These are phyloP conservation scores for Drosophila arawakana DNA, from an alignment of 1,140 invertebrate genomes.

Conservation along the genomic window DNA sequence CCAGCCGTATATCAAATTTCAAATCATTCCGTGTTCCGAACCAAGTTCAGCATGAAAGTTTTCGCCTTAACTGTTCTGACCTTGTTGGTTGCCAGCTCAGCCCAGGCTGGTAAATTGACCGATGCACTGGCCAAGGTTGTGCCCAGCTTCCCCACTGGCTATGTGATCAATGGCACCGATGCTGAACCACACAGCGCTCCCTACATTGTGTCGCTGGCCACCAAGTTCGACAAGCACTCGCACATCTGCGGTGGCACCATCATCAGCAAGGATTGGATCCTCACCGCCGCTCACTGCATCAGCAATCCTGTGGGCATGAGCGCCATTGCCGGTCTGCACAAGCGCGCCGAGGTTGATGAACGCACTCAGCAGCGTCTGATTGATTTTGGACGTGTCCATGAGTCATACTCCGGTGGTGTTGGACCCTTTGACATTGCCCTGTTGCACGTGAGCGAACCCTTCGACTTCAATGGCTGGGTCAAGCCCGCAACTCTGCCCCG, in stretches of 20 bases:
- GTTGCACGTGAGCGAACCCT: constrained; percentile 85
- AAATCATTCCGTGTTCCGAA: constrained; percentile 17
- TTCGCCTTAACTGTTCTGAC: constrained; percentile 60
- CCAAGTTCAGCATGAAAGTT: constrained; percentile 66
- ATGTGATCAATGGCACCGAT: constrained; percentile 79
- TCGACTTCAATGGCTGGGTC: constrained; percentile 86
- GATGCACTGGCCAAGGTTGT: constrained; percentile 56
- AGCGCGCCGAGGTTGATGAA: constrained; percentile 72
- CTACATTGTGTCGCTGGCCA: constrained; percentile 76
- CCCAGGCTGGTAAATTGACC: constrained; percentile 50
- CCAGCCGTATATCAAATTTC: neutral
- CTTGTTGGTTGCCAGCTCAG: constrained; percentile 47
- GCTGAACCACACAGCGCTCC: constrained; percentile 74
- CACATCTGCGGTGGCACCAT: constrained; percentile 79
- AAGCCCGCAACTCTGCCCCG: constrained; percentile 85
- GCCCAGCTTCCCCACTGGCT: constrained; percentile 72
- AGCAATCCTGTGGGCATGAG: constrained; percentile 54
- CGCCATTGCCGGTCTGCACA: constrained; percentile 74
- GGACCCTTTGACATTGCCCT: constrained; percentile 88
- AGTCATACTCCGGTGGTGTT: constrained; percentile 85
- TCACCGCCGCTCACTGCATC: constrained; percentile 81
- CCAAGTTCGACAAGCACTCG: constrained; percentile 55
- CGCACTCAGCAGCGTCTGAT: constrained; percentile 85
- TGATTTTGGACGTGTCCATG: constrained; percentile 84
- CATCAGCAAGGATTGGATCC: constrained; percentile 66